Base-by-base conservation (phyloP, 2,113 vertebrate genomes). In the Balaeniceps rex region DNA sequence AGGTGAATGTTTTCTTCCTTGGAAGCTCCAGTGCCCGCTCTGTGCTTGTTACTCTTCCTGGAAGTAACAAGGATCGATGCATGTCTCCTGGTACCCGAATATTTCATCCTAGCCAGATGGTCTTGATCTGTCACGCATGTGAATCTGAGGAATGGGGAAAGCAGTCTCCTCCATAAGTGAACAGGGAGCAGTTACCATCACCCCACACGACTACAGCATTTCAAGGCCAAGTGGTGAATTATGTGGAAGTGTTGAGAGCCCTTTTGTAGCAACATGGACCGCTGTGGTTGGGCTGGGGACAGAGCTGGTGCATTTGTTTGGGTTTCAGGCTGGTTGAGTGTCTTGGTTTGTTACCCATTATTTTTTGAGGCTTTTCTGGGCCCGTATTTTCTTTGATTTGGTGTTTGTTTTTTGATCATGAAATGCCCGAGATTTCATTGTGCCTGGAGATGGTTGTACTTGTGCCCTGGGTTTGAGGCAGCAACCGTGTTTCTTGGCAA, bases 81-180 rank as follows among this genome's bases (percentile, higher is more conserved):
- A 1, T 46, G 26, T 74, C 58, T 58, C 12, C 54, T 69, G 40
- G 40, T 70, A 71, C 40, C 15, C 65, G 78, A 60, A 10, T 58
- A 46, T 77, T 47, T 69, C 22, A 21, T 82, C 60, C 63, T 31
- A 17, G 49, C 61, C 31, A 34, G 31, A 38, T n/a, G 51, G 66
- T n/a, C 71, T 87, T 82, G 46, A n/a, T 54, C 26, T 25, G 10
- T 33, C 54, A 69, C 1, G 0, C 0, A 0, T 34, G 44, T 79
- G 60, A 38, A 54, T 44, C 34, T 60, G 65, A 49, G 71, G 44
- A 69, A 33, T 1, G 0, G 40, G 51, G n/a, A 70, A 33, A 54
- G 42, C 65, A 57, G 25, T 16, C 23, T 55, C 22, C 40, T 70
- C 15, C 0, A 1, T 25, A 49, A 77, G n/a, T 23, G 40, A 51